Percentiles rank a stretch among this genome's conserved stretches.
These are phyloP conservation scores for Steinernema carpocapsae DNA, from an alignment of 2,888 invertebrate species.

Conservation along the genomic window DNA sequence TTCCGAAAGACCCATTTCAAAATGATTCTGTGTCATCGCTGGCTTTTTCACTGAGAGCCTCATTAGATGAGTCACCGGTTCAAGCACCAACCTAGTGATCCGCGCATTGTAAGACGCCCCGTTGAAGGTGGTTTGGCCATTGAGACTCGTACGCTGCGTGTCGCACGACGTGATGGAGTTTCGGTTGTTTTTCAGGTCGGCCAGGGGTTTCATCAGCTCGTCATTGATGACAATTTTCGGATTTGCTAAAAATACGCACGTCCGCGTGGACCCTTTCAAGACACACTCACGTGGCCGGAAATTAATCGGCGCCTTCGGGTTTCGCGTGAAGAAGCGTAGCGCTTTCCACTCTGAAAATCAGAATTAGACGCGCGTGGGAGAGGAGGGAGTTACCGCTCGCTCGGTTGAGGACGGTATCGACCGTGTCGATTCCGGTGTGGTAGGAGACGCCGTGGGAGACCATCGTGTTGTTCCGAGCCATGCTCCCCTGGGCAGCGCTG, in stretches of 20 bases:
- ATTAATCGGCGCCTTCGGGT: constrained; percentile 24
- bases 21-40: too few relatives aligned
- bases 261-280: background rate
- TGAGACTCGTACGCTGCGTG: constrained; percentile 30
- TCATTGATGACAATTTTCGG: constrained; percentile 53
- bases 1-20: too few relatives aligned
- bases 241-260: constrained; percentile 37
- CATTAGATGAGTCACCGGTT: background rate
- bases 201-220: constrained; percentile 43
- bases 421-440: constrained; percentile 58
- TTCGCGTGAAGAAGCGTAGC: constrained; percentile 10
- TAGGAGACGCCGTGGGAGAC: constrained; percentile 47
- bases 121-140: constrained; percentile 38
- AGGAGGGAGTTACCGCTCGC: constrained; percentile 20
- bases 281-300: constrained; percentile 27
- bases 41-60: too few relatives aligned
- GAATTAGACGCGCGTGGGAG: background rate
- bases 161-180: constrained; percentile 26
- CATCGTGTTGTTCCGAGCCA: constrained; percentile 19
- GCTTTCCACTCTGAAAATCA: constrained; percentile 24
- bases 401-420: constrained; percentile 56
- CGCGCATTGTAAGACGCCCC: constrained; percentile 56
- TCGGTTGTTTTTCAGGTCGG: constrained; percentile 34
- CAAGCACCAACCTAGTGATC: constrained; percentile 40
- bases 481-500: constrained; percentile 17